Evolutionary conservation across 2,797 vertebrate genomes (phyloP).

Genomic region (Pyrrhura leucotis): DNA sequence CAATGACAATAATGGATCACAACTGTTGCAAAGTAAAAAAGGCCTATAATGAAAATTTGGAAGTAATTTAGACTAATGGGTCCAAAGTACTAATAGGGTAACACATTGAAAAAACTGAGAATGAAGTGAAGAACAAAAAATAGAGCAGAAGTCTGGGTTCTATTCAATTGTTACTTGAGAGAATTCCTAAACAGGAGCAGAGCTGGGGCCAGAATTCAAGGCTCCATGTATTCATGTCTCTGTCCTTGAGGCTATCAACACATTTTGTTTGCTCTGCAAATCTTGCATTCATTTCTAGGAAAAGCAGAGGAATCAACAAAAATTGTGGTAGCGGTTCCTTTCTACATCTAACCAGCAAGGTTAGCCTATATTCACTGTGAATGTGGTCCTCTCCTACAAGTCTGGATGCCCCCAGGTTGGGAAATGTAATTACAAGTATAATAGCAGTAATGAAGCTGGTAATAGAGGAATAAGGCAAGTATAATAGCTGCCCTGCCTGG

Average conservation of each 20-base stretch:
- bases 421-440: not conserved
- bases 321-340: not conserved
- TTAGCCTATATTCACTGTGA: not conserved
- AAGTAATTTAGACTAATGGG: not conserved
- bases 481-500: not conserved
- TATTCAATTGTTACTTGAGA: not conserved
- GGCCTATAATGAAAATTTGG: not conserved
- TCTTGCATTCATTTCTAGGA: not conserved
- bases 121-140: not conserved
- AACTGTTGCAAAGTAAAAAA: not conserved
- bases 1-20: not conserved
- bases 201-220: not conserved
- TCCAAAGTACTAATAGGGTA: not conserved
- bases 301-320: not conserved
- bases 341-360: not conserved
- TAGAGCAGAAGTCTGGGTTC: not conserved
- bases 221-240: not conserved
- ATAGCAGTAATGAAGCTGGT: not conserved
- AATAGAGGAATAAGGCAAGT: not conserved
- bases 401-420: not conserved
- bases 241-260: not conserved
- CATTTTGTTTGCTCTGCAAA: not conserved
- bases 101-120: not conserved
- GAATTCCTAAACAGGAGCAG: not conserved
- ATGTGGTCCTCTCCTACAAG: not conserved